Base-by-base conservation (phyloP, 2,888 invertebrate species). In the Morinoia aosen region DNA sequence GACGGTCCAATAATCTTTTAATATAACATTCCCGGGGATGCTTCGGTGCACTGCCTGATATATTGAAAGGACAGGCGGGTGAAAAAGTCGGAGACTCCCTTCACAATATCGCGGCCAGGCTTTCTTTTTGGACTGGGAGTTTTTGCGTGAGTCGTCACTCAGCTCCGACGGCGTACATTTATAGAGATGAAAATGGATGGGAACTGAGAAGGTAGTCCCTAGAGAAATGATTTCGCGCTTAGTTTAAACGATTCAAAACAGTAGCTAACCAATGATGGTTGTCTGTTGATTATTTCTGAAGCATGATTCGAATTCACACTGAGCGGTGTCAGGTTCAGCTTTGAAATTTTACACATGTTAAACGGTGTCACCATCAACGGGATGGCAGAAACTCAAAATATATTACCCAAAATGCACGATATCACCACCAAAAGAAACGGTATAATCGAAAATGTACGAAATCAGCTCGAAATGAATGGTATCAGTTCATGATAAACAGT, bases 1-100 rank as follows among this genome's bases (percentile, higher is more conserved):
- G 90, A 90, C 40, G 39, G 90, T 57, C 93, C 93, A 93, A 93
- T 93, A 93, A 57, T 57, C 56, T 93, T 93, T 93, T 93, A 93
- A 93, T 93, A 33, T 33, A 93, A 57, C 93, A 93, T 56, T 93
- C 93, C 16, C 93, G 3, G 48, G 57, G 57, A 57, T 57, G 93
- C 93, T 93, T 57, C 25, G 57, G 57, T 57, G 93, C 57, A n/a
- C 93, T 48, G 57, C 57, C 57, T 57, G 93, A 93, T 57, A 93
- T 93, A 93, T 93, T 93, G 93, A 48, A 57, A 57, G 93, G 93
- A 93, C 93, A 57, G 93, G 11, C 58, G n/a, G 48, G 57, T 7
- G 58, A 93, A 93, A 93, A 93, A 57, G 33, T 57, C 93, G 25
- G 93, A 19, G 93, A 16, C 57, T 57, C 57, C 93, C 25, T 57